These are phyloP conservation scores for Sebastiscus tertius DNA, from an alignment of 2,797 vertebrate genomes.

Conservation along the genomic window DNA sequence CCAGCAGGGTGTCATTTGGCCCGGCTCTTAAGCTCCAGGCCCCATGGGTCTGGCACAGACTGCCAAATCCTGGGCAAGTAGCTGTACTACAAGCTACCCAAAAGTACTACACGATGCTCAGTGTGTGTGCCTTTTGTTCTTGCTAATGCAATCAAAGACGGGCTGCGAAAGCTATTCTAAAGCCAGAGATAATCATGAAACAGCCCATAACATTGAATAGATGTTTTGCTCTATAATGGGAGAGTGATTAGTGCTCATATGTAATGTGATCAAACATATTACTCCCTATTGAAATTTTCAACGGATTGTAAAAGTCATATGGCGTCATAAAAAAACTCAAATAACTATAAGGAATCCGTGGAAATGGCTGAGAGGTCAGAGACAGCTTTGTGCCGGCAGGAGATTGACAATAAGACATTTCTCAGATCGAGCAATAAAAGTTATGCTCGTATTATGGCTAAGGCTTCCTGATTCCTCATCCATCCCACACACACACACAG, in stretches of 20 bases:
- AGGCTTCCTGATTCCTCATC: not conserved
- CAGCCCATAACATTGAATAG: not conserved
- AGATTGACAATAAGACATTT: conserved; percentile 23
- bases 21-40: conserved; percentile 51
- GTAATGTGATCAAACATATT: conserved; percentile 10
- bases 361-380: conserved; percentile 20
- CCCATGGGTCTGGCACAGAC: conserved; percentile 46
- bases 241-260: conserved; percentile 1
- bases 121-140: conserved; percentile 14
- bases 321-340: not conserved
- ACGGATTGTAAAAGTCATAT: not conserved
- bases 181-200: not conserved
- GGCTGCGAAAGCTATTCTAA: conserved; percentile 4
- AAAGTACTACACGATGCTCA: conserved; percentile 20
- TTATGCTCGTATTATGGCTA: not conserved
- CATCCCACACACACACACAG: not conserved
- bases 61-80: conserved; percentile 59
- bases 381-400: conserved; percentile 16
- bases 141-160: conserved; percentile 44
- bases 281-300: conserved; percentile 16
- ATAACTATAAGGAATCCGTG: conserved; percentile 17
- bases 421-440: conserved; percentile 12
- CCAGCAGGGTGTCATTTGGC: conserved; percentile 70
- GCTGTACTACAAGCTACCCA: conserved; percentile 42
- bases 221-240: conserved; percentile 5